Conservation (phyloP, 2,797 vertebrate species). For the Hephaestus fuliginosus region DNA sequence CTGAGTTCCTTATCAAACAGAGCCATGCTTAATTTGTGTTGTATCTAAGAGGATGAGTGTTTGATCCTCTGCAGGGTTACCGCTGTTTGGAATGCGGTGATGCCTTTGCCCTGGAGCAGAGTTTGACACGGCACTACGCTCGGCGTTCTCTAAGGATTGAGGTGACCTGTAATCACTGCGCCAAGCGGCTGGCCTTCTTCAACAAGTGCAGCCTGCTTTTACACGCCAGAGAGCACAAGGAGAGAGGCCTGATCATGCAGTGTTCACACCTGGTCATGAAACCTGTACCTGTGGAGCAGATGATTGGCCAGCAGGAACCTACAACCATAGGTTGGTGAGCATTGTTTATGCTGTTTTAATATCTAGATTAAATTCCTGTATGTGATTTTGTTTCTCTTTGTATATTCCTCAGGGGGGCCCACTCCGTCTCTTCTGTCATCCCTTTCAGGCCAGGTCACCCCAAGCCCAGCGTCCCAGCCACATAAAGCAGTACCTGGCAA, state of each 20-base stretch:
- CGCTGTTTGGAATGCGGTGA: conserved; percentile 97
- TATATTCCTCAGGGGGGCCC: conserved; percentile 10
- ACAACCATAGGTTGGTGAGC: conserved; percentile 78
- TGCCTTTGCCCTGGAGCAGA: conserved; percentile 94
- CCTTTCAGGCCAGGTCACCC: conserved; percentile 20
- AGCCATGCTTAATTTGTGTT: not conserved
- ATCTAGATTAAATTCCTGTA: not conserved
- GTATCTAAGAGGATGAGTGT: not conserved
- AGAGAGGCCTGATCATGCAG: conserved; percentile 97
- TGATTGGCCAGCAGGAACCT: conserved; percentile 93
- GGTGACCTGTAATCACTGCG: conserved; percentile 98
- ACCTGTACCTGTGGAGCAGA: conserved; percentile 94
- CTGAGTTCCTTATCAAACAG: not conserved
- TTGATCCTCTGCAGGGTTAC: conserved; percentile 82
- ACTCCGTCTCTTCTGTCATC: conserved; percentile 42
- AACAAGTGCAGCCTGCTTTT: conserved; percentile 98
- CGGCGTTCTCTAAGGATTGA: conserved; percentile 96
- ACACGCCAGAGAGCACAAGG: conserved; percentile 97
- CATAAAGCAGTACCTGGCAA: conserved; percentile 70
- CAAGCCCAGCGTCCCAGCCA: conserved; percentile 46
- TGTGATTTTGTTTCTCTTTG: not conserved
- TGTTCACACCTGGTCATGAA: conserved; percentile 98
- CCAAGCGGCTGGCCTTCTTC: conserved; percentile 95
- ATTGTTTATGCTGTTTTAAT: not conserved
- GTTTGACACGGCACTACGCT: conserved; percentile 94